phyloP scores from a whole-genome alignment of 2,888 invertebrate species.

The Eilema caniola region DNA sequence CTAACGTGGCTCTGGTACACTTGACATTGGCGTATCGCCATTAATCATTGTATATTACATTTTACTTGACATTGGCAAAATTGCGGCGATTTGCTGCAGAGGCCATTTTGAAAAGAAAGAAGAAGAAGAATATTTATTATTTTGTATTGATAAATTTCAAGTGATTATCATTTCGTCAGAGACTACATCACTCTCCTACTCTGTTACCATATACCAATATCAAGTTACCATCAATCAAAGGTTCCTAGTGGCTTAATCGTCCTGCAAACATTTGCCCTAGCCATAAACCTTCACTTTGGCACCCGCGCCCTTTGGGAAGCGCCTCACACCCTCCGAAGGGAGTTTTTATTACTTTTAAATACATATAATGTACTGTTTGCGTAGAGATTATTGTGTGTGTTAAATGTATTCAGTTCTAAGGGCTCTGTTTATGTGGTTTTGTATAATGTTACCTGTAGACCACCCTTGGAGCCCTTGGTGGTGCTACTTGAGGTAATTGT shows the following conservation, averaged over 20 bases:
- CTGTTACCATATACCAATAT: slow-evolving; percentile 65
- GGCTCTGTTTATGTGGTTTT: slow-evolving; percentile 8
- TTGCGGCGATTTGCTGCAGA: no score
- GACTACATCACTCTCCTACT: slow-evolving; percentile 43
- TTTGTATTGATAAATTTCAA: no score
- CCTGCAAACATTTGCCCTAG: slow-evolving; percentile 78
- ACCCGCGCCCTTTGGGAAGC: slow-evolving; percentile 54
- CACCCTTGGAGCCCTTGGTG: slow-evolving; percentile 16
- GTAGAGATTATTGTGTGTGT: slow-evolving; percentile 21
- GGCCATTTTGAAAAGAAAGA: no score
- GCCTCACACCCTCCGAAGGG: slow-evolving; percentile 24
- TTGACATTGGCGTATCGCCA: no score
- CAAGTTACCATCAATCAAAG: slow-evolving; percentile 78
- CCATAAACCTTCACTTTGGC: slow-evolving; percentile 75
- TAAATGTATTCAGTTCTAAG: slow-evolving; percentile 20
- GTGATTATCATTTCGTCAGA: neutral
- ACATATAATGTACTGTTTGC: slow-evolving; percentile 24
- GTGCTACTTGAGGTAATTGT: slow-evolving; percentile 1
- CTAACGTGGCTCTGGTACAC: no score
- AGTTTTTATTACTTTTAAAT: slow-evolving; percentile 32
- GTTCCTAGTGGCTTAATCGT: slow-evolving; percentile 73
- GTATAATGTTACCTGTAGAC: slow-evolving; percentile 20
- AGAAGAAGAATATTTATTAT: no score
- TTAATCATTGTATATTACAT: no score
- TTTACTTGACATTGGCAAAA: no score